These are phyloP conservation scores for Coracopsis vasa DNA, from an alignment of 2,113 vertebrate species.

Conservation along the genomic window DNA sequence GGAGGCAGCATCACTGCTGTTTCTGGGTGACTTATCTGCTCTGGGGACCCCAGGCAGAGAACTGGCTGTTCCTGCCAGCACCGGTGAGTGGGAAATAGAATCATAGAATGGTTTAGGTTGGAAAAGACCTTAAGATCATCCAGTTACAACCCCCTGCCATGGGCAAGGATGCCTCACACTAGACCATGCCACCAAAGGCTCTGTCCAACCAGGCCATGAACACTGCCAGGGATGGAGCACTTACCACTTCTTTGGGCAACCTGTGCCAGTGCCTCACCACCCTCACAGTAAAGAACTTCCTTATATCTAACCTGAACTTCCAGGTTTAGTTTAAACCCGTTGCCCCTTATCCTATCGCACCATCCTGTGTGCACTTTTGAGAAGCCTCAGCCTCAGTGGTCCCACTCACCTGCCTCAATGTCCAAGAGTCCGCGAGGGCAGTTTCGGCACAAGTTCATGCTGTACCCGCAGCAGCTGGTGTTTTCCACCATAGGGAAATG, in stretches of 20 bases:
- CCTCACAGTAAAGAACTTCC: background rate
- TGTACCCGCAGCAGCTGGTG: background rate
- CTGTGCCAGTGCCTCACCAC: background rate
- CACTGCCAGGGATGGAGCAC: background rate
- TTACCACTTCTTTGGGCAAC: background rate
- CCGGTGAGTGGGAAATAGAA: background rate
- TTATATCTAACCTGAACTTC: background rate
- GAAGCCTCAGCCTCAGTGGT: background rate
- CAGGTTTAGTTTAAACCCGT: background rate
- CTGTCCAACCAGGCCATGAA: background rate
- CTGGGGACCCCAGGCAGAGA: background rate
- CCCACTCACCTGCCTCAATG: too few relatives aligned
- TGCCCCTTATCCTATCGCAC: background rate
- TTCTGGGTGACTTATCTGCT: rapidly evolving
- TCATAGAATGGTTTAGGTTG: background rate
- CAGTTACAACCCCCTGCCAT: background rate
- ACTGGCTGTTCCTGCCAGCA: background rate
- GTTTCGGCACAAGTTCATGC: background rate
- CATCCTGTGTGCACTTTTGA: rapidly evolving
- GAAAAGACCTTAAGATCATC: background rate
- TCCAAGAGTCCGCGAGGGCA: background rate
- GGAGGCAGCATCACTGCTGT: background rate
- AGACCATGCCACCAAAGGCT: background rate
- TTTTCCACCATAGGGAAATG: background rate
- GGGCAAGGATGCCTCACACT: background rate